A percentile compares a stretch with the other conserved stretches of the same genome.
phyloP scores from a whole-genome alignment of 2,797 vertebrate species.

The Setipinna tenuifilis region DNA sequence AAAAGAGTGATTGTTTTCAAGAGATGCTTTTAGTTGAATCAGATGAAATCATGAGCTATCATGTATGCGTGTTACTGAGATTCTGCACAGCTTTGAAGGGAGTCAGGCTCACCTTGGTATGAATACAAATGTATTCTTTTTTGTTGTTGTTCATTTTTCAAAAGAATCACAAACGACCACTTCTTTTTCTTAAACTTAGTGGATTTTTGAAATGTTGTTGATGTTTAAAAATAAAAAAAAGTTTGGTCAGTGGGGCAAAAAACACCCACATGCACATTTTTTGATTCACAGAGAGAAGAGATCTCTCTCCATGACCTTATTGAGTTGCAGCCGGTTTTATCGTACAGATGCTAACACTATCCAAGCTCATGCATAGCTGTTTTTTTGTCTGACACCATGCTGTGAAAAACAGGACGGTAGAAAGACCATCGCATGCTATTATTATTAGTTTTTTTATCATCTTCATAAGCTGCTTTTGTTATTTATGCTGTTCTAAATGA shows the following conservation, averaged over 20 bases:
- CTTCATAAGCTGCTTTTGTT: constrained; percentile 43
- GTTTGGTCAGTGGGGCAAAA: no score
- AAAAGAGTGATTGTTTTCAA: background rate
- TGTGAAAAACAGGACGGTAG: constrained; percentile 18
- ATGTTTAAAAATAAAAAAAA: background rate
- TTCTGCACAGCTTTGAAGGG: background rate
- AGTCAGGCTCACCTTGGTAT: background rate
- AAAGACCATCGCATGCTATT: constrained; percentile 25
- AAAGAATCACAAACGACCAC: background rate
- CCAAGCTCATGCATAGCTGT: background rate
- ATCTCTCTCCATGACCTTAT: background rate
- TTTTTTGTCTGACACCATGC: background rate
- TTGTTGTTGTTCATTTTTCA: background rate
- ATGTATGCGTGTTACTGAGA: background rate
- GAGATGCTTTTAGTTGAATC: background rate
- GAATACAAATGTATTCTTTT: background rate
- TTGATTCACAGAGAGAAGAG: no score
- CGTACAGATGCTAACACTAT: constrained; percentile 21
- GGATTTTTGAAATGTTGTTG: background rate
- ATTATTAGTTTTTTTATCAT: constrained; percentile 25
- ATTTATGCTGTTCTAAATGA: constrained; percentile 29
- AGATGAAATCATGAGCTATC: constrained; percentile 8
- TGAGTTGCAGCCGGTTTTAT: constrained; percentile 14
- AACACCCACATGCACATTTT: no score
- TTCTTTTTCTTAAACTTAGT: background rate